Evolutionary conservation across 2,888 invertebrate species (phyloP), one percentile per base, ranked within the genome.

Genomic region (Agriotes lineatus): DNA sequence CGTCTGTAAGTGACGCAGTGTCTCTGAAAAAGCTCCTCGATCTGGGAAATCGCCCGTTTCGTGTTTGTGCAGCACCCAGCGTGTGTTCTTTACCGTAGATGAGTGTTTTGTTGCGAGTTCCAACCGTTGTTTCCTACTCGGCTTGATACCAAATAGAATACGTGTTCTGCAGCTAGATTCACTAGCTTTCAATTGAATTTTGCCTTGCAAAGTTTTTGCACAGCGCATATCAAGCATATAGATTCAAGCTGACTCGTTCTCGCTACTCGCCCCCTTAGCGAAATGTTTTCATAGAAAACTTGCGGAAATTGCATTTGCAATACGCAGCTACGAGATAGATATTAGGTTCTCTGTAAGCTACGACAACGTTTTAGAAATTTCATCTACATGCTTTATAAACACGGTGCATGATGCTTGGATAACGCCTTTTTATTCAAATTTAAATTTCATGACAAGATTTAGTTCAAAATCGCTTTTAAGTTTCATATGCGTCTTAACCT

Each of bases 161-260:
- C 78, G 76, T 78, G 77, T 77, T 75, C 75, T 73, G 76, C 76
- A 75, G 72, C 73, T 74, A 76, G 74, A 76, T 75, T 69, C 71
- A 54, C 59, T 54, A 44, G 52, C 58, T 59, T 64, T 60, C 63
- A 68, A 68, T 68, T 68, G 68, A 70, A 72, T 69, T 67, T 73
- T 68, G 72, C 71, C 72, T 76, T 74, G 73, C 73, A 73, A 73
- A 68, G 63, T 68, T 68, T 64, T 63, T 68, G 59, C 45, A 22
- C 35, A 19, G 56, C 30, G 56, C 61, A 61, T 67, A 50, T 62
- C 56, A 58, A 57, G 61, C 48, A 67, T 56, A 62, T 61, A 57
- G 48, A 62, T 58, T 30, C 42, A 30, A 54, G 10, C 44, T 54
- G 25, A 33, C 16, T 64, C 56, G 48, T 64, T 57, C 18, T 33